These are phyloP conservation scores for Trachemys scripta DNA, from an alignment of 2,113 vertebrate species.

Conservation along the genomic window DNA sequence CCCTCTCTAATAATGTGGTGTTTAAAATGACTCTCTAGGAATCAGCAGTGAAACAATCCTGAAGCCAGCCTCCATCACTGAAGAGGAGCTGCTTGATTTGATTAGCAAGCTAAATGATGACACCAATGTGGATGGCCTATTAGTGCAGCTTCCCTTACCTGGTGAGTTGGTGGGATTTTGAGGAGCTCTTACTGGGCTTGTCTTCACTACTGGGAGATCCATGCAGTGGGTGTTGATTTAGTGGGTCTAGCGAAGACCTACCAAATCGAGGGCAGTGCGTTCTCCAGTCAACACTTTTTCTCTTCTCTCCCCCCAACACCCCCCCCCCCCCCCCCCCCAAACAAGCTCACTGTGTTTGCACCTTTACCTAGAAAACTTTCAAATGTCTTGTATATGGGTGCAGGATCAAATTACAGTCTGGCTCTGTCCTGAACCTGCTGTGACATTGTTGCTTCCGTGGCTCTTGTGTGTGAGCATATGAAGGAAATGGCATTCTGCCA, in stretches of 20 bases:
- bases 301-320: rapidly evolving
- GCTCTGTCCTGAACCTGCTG: neutral
- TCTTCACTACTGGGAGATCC: too few species aligned
- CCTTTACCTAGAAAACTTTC: rapidly evolving
- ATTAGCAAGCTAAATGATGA: conserved; percentile 92
- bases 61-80: conserved; percentile 86
- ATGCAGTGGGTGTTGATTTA: too few species aligned
- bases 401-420: neutral
- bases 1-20: rapidly evolving
- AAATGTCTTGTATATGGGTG: neutral
- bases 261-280: too few species aligned
- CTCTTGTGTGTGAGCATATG: rapidly evolving
- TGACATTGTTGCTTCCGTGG: neutral
- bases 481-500: neutral
- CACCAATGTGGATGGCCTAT: conserved; percentile 88
- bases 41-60: conserved; percentile 96
- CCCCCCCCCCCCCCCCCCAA: too few species aligned
- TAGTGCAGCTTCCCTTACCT: conserved; percentile 96
- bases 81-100: conserved; percentile 92
- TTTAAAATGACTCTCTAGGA: conserved; percentile 68
- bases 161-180: conserved; percentile 76
- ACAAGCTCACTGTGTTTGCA: rapidly evolving
- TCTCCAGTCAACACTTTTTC: too few species aligned
- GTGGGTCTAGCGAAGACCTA: too few species aligned
- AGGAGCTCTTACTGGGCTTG: neutral